Evolutionary conservation across 1,140 invertebrate genomes (phyloP).

Genomic region (Trinorchestia longiramus): DNA sequence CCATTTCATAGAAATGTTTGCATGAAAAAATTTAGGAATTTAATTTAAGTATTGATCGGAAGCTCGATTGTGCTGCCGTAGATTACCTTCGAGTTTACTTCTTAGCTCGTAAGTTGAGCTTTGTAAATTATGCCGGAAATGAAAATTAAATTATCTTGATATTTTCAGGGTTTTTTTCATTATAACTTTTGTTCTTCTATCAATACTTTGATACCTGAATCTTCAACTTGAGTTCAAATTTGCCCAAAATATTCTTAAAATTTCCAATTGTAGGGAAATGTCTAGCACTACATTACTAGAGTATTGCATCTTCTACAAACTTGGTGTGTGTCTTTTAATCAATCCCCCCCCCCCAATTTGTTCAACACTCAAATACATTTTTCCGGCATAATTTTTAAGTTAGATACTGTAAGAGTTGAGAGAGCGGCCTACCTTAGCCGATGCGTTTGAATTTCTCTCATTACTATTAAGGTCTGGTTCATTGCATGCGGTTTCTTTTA

Average conservation of each 20-base stretch:
- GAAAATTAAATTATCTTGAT: background rate
- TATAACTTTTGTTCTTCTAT: background rate
- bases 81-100: background rate
- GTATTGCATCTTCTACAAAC: background rate
- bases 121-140: background rate
- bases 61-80: background rate
- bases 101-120: background rate
- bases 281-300: background rate
- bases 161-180: background rate
- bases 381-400: background rate
- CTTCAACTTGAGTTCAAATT: background rate
- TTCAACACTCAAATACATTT: background rate
- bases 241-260: background rate
- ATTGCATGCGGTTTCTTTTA: background rate
- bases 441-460: background rate
- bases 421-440: background rate
- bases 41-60: background rate
- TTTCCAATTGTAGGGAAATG: background rate
- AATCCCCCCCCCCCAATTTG: too few species aligned
- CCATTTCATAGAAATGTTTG: constrained; percentile 18
- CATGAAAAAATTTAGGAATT: background rate
- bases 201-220: background rate
- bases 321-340: background rate
- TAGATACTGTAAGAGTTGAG: background rate
- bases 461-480: background rate